Evolutionary conservation across 1,140 invertebrate genomes (phyloP).

Genomic region (Lethrus apterus): DNA sequence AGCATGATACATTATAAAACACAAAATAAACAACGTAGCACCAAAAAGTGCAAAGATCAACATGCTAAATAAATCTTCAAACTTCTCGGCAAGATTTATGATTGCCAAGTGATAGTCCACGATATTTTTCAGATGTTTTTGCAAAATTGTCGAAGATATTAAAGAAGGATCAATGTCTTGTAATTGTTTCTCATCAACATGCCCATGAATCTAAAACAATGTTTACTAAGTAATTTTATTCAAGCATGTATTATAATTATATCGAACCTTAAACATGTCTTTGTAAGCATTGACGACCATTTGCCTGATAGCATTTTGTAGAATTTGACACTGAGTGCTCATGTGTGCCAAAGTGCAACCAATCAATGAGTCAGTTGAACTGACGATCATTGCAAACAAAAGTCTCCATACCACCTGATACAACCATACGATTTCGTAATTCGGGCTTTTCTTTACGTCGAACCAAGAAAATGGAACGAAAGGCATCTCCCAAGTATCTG

Average conservation of each 20-base stretch:
- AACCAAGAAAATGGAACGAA: slow-evolving; percentile 7
- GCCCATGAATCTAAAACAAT: too few species aligned
- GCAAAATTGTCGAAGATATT: background rate
- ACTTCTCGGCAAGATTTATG: slow-evolving; percentile 4
- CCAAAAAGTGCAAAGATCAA: slow-evolving; percentile 4
- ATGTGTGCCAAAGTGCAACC: slow-evolving; percentile 5
- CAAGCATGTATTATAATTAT: too few species aligned
- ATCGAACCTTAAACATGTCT: too few species aligned
- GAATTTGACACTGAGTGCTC: slow-evolving; percentile 2
- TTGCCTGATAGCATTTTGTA: background rate
- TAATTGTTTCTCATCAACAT: too few species aligned
- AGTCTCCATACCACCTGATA: slow-evolving; percentile 3
- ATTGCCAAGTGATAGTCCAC: slow-evolving; percentile 5
- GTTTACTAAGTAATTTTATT: too few species aligned
- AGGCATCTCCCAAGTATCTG: background rate
- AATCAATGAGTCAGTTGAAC: slow-evolving; percentile 4
- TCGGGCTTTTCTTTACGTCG: background rate
- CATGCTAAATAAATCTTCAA: slow-evolving; percentile 9
- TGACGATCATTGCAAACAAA: slow-evolving; percentile 7
- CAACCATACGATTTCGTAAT: slow-evolving; percentile 5
- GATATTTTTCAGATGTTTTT: slow-evolving; percentile 1
- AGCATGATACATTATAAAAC: slow-evolving; percentile 12
- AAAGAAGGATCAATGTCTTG: too few species aligned
- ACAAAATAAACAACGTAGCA: slow-evolving; percentile 10
- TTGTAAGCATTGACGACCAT: background rate